These are phyloP conservation scores for Synergus japonicus DNA, from an alignment of 2,888 invertebrate species.

Conservation along the genomic window DNA sequence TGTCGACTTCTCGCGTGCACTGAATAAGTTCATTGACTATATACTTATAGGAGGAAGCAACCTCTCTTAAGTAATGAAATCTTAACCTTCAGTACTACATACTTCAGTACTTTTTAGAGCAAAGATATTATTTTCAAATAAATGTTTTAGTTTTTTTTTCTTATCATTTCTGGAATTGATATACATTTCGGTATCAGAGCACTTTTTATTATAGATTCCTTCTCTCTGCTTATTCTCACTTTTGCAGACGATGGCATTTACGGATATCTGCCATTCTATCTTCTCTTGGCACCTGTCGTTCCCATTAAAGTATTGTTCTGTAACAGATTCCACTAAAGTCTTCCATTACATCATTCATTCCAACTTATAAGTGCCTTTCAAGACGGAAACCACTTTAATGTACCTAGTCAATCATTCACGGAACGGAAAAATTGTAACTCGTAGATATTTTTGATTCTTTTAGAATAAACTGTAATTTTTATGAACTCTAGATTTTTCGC, in stretches of 20 bases:
- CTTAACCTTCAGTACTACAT: conserved; percentile 3
- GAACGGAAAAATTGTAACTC: no score
- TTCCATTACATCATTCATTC: conserved; percentile 45
- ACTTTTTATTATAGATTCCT: not conserved
- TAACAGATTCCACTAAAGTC: conserved; percentile 51
- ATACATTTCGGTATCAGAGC: no score
- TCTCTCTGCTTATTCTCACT: not conserved
- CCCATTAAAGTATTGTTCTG: conserved; percentile 58
- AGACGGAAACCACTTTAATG: no score
- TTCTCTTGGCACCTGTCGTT: conserved; percentile 52
- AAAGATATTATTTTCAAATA: not conserved
- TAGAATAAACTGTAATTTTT: no score
- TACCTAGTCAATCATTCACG: no score
- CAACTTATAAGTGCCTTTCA: not conserved
- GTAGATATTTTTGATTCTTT: no score
- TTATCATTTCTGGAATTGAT: no score
- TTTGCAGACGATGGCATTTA: no score
- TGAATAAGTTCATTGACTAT: conserved; percentile 11
- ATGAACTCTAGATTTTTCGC: no score
- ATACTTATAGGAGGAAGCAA: not conserved
- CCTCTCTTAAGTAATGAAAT: not conserved
- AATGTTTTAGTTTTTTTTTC: no score
- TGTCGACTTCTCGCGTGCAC: conserved; percentile 27
- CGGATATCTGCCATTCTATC: no score
- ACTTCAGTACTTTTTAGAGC: not conserved